These are phyloP conservation scores for Adelges cooleyi DNA, from an alignment of 1,140 invertebrate species.

Conservation along the genomic window DNA sequence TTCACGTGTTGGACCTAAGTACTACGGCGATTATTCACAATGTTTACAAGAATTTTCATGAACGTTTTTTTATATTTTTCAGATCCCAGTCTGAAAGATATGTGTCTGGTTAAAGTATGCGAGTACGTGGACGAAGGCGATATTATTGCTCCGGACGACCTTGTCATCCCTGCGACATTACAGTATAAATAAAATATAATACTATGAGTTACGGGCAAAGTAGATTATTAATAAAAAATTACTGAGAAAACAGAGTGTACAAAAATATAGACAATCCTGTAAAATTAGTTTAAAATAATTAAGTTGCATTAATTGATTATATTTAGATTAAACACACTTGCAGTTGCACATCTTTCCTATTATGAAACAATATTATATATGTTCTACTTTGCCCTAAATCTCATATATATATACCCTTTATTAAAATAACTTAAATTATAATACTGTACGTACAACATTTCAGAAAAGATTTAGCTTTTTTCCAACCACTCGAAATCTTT, in stretches of 20 bases:
- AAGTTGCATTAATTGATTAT: background rate
- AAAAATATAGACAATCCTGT: too few relatives aligned
- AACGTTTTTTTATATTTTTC: background rate
- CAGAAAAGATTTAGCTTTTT: background rate
- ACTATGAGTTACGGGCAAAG: too few relatives aligned
- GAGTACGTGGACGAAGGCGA: background rate
- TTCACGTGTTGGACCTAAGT: slow-evolving; percentile 61
- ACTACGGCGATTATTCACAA: slow-evolving; percentile 31
- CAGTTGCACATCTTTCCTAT: too few relatives aligned
- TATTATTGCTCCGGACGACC: background rate
- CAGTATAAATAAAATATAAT: too few relatives aligned
- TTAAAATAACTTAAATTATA: too few relatives aligned
- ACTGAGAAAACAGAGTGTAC: too few relatives aligned
- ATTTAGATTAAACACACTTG: background rate
- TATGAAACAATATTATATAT: too few relatives aligned
- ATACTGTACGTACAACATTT: too few relatives aligned
- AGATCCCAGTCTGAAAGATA: slow-evolving; percentile 6
- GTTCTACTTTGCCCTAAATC: too few relatives aligned
- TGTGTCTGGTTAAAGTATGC: background rate
- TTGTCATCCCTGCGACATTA: background rate
- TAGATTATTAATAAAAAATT: too few relatives aligned
- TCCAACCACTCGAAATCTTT: background rate
- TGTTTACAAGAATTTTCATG: background rate
- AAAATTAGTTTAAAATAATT: slow-evolving; percentile 20
- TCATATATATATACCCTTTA: too few relatives aligned